phyloP scores from a whole-genome alignment of 2,888 invertebrate genomes.

The Chironomus riparius region DNA sequence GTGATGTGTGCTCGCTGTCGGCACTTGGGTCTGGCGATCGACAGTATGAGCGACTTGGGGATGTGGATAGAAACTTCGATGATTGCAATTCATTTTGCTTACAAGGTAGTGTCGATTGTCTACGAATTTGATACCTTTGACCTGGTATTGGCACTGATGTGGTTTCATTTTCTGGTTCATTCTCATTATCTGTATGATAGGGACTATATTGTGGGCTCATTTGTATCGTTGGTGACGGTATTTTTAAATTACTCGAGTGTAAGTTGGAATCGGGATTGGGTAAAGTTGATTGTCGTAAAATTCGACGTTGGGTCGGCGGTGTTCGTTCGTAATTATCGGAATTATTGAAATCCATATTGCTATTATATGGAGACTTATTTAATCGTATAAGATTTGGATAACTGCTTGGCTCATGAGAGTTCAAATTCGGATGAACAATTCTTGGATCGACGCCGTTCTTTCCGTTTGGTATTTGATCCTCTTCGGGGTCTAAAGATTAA shows the following conservation, averaged over 20 bases:
- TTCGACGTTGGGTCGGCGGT: conserved; percentile 33
- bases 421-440: conserved; percentile 9
- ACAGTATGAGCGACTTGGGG: conserved; percentile 39
- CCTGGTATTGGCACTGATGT: conserved; percentile 27
- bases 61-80: conserved; percentile 39
- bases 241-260: conserved; percentile 34
- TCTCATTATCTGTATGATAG: conserved; percentile 30
- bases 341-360: conserved; percentile 29
- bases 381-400: conserved; percentile 21
- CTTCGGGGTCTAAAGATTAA: conserved; percentile 18
- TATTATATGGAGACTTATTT: conserved; percentile 25
- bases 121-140: conserved; percentile 34
- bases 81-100: conserved; percentile 31
- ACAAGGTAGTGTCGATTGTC: conserved; percentile 41
- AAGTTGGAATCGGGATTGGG: conserved; percentile 33
- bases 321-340: conserved; percentile 28
- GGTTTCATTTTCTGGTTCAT: conserved; percentile 30
- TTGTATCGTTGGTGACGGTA: conserved; percentile 38
- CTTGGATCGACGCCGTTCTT: conserved; percentile 15
- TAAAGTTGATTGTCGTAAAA: conserved; percentile 40
- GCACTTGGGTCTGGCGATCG: conserved; percentile 39
- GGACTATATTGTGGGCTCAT: conserved; percentile 29
- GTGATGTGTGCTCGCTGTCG: conserved; percentile 33
- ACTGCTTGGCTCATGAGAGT: conserved; percentile 15
- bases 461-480: conserved; percentile 2